A percentile compares a stretch with the other conserved stretches of the same genome.
These are phyloP conservation scores for Trogon surrucura DNA, from an alignment of 2,113 vertebrate species.

Conservation along the genomic window DNA sequence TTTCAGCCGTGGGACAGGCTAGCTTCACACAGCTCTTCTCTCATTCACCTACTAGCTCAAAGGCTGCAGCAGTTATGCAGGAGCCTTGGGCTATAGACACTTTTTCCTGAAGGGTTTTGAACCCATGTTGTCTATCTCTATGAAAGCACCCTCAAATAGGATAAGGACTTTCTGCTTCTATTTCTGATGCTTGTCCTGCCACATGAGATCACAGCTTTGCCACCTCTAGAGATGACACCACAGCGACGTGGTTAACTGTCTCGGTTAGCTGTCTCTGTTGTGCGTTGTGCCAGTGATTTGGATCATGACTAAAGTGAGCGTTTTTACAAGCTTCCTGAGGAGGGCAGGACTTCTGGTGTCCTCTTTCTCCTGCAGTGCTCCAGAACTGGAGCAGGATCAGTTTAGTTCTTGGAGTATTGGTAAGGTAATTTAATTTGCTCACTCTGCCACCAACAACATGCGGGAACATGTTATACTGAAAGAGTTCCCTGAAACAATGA, in stretches of 20 bases:
- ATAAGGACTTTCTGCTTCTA: not conserved
- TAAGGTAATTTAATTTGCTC: not conserved
- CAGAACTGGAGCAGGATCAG: not conserved
- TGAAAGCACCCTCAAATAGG: not conserved
- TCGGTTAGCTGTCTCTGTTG: not conserved
- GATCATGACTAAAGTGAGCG: not conserved
- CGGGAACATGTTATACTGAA: not conserved
- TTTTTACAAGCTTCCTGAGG: not conserved
- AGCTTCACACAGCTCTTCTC: not conserved
- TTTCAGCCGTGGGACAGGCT: not conserved
- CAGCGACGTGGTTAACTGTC: not conserved
- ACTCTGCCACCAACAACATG: not conserved
- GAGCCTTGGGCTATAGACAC: not conserved
- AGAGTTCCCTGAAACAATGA: not conserved
- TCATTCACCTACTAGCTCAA: not conserved
- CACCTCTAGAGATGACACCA: not conserved
- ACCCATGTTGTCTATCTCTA: rapidly evolving
- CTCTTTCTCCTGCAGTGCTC: not conserved
- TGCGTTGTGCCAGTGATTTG: not conserved
- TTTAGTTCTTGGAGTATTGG: not conserved
- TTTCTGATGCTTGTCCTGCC: not conserved
- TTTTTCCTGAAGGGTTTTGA: not conserved
- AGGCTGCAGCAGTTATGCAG: not conserved
- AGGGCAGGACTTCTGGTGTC: not conserved
- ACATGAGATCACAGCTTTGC: not conserved